Conservation (phyloP, 1,140 invertebrate genomes). For the Zaprionus africanus region DNA sequence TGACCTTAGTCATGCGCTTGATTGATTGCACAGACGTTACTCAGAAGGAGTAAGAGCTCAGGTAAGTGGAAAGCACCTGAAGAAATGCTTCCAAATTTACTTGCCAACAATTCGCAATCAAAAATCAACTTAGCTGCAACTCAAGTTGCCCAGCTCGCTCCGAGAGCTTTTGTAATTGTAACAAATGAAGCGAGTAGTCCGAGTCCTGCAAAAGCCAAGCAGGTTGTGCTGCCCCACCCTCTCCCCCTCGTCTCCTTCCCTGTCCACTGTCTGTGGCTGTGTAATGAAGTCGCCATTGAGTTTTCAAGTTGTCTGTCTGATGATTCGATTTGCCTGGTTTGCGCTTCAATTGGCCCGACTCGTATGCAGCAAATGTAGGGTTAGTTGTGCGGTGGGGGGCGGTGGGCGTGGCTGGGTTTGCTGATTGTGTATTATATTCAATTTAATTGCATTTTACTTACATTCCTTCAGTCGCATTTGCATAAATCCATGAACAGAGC, state of each 20-base stretch:
- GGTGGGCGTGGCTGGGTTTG: neutral
- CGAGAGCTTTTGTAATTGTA: conserved; percentile 49
- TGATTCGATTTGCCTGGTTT: conserved; percentile 41
- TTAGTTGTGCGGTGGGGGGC: too few relatives aligned
- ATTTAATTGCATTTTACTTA: conserved; percentile 60
- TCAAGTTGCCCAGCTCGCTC: conserved; percentile 17
- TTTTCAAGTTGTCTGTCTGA: conserved; percentile 47
- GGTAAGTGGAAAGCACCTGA: conserved; percentile 12
- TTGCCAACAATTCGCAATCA: conserved; percentile 44
- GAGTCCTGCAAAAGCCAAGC: conserved; percentile 15
- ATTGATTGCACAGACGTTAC: conserved; percentile 66
- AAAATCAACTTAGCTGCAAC: conserved; percentile 47
- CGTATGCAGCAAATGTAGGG: neutral
- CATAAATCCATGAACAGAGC: conserved; percentile 59
- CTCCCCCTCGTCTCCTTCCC: neutral
- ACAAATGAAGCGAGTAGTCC: conserved; percentile 56
- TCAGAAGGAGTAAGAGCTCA: conserved; percentile 8
- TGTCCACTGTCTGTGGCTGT: conserved; percentile 22
- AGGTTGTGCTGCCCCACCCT: neutral
- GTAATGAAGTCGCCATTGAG: conserved; percentile 48
- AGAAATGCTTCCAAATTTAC: conserved; percentile 40
- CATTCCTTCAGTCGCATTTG: conserved; percentile 42
- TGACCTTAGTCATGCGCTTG: conserved; percentile 63
- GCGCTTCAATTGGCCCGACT: conserved; percentile 28
- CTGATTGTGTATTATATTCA: conserved; percentile 14